Percentiles rank a stretch among this genome's conserved stretches.
Conservation (phyloP, 2,113 vertebrate species). For the Pachycephala philippinensis region DNA sequence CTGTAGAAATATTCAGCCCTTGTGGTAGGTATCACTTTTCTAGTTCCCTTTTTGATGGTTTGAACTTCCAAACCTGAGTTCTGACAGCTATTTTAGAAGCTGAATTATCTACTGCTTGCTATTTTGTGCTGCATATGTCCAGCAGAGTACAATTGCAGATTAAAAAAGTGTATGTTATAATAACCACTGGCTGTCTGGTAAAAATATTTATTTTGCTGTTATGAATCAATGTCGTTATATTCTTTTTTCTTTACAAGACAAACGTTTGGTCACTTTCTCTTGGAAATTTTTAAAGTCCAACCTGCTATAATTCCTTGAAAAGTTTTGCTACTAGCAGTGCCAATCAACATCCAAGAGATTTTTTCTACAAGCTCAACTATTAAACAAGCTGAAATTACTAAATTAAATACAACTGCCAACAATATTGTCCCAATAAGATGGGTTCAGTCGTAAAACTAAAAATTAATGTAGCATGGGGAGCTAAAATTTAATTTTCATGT, state of each 20-base stretch:
- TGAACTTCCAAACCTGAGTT: not conserved
- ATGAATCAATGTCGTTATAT: not conserved
- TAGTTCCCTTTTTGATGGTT: not conserved
- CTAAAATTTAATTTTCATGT: not conserved
- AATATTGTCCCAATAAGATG: not conserved
- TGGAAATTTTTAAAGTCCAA: conserved; percentile 7
- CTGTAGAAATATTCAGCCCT: not conserved
- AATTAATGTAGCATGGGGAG: not conserved
- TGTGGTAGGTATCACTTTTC: not conserved
- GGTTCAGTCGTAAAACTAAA: not conserved
- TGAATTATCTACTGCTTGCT: not conserved
- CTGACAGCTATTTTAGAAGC: not conserved
- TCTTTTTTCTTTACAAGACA: not conserved
- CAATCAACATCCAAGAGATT: not conserved
- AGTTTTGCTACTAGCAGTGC: not conserved
- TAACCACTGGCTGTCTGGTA: not conserved
- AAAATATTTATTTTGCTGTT: conserved; percentile 21
- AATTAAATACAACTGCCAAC: not conserved
- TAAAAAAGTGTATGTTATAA: not conserved
- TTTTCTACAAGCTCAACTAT: not conserved
- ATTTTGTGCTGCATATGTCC: not conserved
- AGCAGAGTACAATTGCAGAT: not conserved
- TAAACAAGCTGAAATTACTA: not conserved
- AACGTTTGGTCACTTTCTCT: not conserved
- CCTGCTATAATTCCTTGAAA: not conserved